These are phyloP conservation scores for Micoletzkya japonica DNA, from an alignment of 2,888 invertebrate species.

Conservation along the genomic window DNA sequence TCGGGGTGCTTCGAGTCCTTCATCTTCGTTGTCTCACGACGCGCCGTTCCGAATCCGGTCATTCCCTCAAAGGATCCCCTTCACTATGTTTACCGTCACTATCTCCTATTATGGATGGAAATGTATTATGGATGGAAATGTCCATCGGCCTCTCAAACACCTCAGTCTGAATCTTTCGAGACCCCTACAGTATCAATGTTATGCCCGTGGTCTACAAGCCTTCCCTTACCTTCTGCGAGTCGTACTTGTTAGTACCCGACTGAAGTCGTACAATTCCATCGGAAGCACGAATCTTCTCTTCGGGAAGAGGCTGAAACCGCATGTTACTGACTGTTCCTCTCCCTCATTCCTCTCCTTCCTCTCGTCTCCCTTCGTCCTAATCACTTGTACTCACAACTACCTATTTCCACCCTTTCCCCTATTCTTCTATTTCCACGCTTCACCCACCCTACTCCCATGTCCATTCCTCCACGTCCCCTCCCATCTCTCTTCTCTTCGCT, in stretches of 20 bases:
- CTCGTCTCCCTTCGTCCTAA: too few relatives aligned
- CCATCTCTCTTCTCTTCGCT: too few relatives aligned
- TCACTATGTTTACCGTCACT: too few relatives aligned
- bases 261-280: constrained; percentile 64
- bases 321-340: background rate
- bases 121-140: background rate
- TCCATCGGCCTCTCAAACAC: background rate
- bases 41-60: constrained; percentile 62
- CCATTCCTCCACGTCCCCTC: too few relatives aligned
- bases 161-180: too few relatives aligned
- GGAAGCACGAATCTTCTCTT: constrained; percentile 63
- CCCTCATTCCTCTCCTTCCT: background rate
- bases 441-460: too few relatives aligned
- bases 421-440: background rate
- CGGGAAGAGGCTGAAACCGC: constrained; percentile 58
- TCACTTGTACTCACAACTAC: too few relatives aligned
- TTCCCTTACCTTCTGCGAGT: constrained; percentile 59
- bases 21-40: constrained; percentile 64
- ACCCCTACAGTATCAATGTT: too few relatives aligned
- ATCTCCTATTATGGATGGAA: background rate
- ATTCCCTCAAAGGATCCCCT: constrained; percentile 48
- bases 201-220: too few relatives aligned
- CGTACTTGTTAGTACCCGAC: constrained; percentile 62
- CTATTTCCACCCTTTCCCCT: background rate
- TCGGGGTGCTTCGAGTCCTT: constrained; percentile 64